Evolutionary conservation across 2,888 invertebrate genomes (phyloP).

Genomic region (Gandaritis pyraliata): DNA sequence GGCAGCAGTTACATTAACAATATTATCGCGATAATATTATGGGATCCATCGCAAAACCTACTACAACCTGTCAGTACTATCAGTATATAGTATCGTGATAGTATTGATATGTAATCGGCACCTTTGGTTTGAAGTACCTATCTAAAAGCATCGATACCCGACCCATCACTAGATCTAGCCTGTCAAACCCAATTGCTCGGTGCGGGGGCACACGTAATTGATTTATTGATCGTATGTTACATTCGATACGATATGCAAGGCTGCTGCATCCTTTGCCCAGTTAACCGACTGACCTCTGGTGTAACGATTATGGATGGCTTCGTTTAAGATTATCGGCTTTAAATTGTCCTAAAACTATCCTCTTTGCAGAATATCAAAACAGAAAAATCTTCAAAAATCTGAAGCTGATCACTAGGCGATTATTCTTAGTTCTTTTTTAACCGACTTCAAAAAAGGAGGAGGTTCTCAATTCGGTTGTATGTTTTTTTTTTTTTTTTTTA

Average conservation of each 20-base stretch:
- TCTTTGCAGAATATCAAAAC: neutral
- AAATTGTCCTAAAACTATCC: neutral
- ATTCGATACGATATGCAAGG: conserved; percentile 77
- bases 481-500: too few species aligned
- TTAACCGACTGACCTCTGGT: conserved; percentile 76
- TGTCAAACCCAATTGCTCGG: conserved; percentile 83
- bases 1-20: too few species aligned
- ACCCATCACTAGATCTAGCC: conserved; percentile 68
- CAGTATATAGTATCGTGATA: too few species aligned
- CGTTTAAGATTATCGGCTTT: conserved; percentile 4
- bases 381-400: too few species aligned
- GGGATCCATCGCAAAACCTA: too few species aligned
- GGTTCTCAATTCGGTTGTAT: too few species aligned
- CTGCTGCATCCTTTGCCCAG: conserved; percentile 70
- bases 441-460: too few species aligned
- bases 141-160: conserved; percentile 10
- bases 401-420: too few species aligned
- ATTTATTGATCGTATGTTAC: conserved; percentile 84
- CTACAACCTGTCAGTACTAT: too few species aligned
- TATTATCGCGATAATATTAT: too few species aligned
- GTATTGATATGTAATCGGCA: too few species aligned
- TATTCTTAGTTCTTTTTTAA: too few species aligned
- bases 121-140: neutral
- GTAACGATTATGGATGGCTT: conserved; percentile 26
- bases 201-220: conserved; percentile 82